Evolutionary conservation across 2,113 vertebrate genomes (phyloP), one percentile per base, ranked within the genome.

Genomic region (Otis tarda): DNA sequence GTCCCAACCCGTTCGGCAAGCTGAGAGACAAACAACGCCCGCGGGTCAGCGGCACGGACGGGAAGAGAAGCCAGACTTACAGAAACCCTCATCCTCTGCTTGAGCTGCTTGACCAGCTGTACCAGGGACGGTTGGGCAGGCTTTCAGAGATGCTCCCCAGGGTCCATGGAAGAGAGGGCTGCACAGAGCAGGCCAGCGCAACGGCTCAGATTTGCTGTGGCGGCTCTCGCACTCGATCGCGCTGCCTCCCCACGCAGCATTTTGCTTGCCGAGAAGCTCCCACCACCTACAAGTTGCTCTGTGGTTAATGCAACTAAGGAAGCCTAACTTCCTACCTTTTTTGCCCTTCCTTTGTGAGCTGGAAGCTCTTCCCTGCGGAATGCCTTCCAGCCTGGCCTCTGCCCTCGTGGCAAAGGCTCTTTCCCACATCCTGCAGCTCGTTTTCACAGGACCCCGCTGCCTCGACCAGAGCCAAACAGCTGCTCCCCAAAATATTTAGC

Each of bases 31-130:
- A 69, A 45, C 8, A 23, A 3, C 12, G 4, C 19, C 55, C 3
- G 10, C 19, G 8, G 71, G 59, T 59, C 64, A 35, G 37, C 1
- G 7, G 65, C 31, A 12, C 27, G 14, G 20, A 7, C 0, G 27
- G 61, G 31, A 70, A 30, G 27, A 22, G 77, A 20, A 79, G 50
- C 23, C 4, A 7, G 16, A 63, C 7, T 23, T 20, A 18, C 25
- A 27, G 71, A 9, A 47, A 30, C 1, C 20, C 31, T 55, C 53
- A 7, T 10, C 50, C 64, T 20, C 60, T 9, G 30, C 14, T 28
- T 7, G 14, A 23, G 9, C 55, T 6, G 23, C 9, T 18, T 5
- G 12, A 20, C 13, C 31, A 2, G 39, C 0, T 1, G 37, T 28
- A 68, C 47, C 45, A 3, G 37, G 60, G 22, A 12, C 1, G 15